phyloP scores from a whole-genome alignment of 2,113 vertebrate species.

The Syngnathus floridae region DNA sequence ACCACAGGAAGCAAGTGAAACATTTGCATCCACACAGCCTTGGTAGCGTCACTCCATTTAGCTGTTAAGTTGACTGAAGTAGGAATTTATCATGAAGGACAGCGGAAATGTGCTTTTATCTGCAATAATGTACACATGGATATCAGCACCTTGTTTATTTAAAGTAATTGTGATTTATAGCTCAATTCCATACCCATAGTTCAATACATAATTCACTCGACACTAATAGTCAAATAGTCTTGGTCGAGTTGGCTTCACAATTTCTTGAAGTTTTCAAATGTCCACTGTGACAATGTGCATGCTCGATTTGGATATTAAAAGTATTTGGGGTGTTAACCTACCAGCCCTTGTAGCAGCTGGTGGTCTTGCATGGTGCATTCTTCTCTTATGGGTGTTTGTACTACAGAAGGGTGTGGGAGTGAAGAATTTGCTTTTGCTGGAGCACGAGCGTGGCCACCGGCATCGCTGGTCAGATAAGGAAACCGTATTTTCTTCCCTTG shows the following conservation, averaged over 20 bases:
- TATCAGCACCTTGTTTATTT: neutral
- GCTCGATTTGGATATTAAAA: conserved; percentile 28
- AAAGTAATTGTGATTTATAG: neutral
- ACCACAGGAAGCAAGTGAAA: neutral
- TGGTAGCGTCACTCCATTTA: neutral
- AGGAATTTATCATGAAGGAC: neutral
- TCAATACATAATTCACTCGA: neutral
- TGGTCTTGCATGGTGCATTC: conserved; percentile 57
- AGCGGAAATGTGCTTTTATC: neutral
- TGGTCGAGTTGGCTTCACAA: too few species aligned
- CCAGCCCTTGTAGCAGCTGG: conserved; percentile 54
- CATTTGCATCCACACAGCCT: neutral
- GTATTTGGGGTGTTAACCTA: conserved; percentile 39
- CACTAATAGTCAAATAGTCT: too few species aligned
- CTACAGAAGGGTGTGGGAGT: conserved; percentile 36
- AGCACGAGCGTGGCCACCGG: conserved; percentile 38
- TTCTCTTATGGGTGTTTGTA: conserved; percentile 36
- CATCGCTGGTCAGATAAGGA: conserved; percentile 34
- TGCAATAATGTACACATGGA: neutral
- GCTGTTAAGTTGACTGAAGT: neutral
- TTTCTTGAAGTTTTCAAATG: conserved; percentile 4
- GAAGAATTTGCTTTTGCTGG: conserved; percentile 41
- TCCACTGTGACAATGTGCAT: conserved; percentile 2
- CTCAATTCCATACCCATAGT: neutral
- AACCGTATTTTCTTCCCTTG: conserved; percentile 7